These are phyloP conservation scores for Gorilla gorilla DNA, from an alignment of 2,113 vertebrate species.

Conservation along the genomic window DNA sequence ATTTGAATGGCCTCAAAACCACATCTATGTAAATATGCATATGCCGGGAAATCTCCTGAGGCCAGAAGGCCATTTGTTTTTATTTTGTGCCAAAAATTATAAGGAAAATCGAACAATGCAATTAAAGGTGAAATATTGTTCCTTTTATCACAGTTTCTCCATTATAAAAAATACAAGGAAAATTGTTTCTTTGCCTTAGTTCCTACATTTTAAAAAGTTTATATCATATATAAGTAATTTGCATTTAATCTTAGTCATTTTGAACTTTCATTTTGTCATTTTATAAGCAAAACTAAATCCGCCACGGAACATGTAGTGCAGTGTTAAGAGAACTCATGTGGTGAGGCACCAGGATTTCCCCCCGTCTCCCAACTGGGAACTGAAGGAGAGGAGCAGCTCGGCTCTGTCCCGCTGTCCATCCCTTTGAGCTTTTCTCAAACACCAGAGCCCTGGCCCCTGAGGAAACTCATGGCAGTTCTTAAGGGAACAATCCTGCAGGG, in stretches of 20 bases:
- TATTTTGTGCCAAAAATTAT: background rate
- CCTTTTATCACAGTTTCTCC: background rate
- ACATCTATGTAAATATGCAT: accelerated
- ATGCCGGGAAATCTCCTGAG: accelerated
- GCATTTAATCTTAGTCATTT: background rate
- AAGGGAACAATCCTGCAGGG: background rate
- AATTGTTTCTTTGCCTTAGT: background rate
- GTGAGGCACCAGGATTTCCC: accelerated
- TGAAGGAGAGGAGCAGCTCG: accelerated
- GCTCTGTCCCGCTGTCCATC: accelerated
- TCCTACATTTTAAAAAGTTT: background rate
- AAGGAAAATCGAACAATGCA: conserved; percentile 1
- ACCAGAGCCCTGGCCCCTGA: background rate
- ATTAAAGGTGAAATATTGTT: conserved; percentile 47
- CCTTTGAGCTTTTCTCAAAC: background rate
- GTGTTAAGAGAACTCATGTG: background rate
- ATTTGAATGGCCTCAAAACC: background rate
- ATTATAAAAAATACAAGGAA: background rate
- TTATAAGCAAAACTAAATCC: background rate
- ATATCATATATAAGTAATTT: background rate
- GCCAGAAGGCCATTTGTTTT: background rate
- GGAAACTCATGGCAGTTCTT: background rate
- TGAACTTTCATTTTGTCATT: background rate
- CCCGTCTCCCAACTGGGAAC: accelerated
- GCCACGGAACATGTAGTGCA: accelerated